Evolutionary conservation across 2,113 vertebrate genomes (phyloP).

Genomic region (Pygoscelis adeliae): DNA sequence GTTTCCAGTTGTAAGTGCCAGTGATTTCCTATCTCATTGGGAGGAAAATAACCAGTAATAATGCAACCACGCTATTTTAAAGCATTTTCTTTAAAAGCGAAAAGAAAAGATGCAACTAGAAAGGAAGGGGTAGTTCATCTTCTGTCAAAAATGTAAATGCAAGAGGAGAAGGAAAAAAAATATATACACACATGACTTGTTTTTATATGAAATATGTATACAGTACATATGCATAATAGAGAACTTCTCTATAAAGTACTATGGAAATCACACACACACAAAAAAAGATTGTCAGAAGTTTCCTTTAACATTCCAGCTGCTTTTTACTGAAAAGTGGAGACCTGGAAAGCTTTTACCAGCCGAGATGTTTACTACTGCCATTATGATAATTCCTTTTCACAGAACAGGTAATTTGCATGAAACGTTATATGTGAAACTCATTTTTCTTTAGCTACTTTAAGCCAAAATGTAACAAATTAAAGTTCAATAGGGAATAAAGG

Average conservation of each 20-base stretch:
- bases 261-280: neutral
- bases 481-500: neutral
- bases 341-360: neutral
- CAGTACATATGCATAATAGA: neutral
- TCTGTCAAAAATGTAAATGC: neutral
- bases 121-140: neutral
- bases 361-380: neutral
- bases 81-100: neutral
- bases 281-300: neutral
- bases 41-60: neutral
- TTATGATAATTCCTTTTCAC: neutral
- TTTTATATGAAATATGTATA: neutral
- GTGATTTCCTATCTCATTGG: neutral
- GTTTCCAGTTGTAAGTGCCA: neutral
- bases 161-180: neutral
- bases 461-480: neutral
- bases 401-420: neutral
- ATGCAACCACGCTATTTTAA: neutral
- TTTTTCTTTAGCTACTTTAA: neutral
- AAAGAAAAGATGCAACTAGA: neutral
- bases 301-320: neutral
- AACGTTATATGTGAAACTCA: neutral
- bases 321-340: neutral
- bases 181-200: neutral
- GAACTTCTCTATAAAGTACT: neutral